Conservation (phyloP, 2,797 vertebrate genomes). For the Sebastes hubbsi region DNA sequence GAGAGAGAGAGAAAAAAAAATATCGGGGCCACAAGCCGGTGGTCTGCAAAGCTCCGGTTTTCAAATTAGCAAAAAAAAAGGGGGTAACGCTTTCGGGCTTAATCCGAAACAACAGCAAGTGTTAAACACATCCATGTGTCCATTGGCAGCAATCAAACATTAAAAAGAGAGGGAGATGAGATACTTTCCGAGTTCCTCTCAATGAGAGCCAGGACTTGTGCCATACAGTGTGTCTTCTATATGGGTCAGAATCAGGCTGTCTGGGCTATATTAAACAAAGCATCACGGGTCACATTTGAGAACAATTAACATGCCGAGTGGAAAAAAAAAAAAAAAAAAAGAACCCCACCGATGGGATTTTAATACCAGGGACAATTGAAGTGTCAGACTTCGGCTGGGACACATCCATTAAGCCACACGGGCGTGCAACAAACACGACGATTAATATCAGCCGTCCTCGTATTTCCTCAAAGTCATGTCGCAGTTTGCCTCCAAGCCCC, state of each 20-base stretch:
- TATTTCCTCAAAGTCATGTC: constrained; percentile 53
- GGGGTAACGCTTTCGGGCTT: constrained; percentile 53
- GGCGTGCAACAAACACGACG: constrained; percentile 68
- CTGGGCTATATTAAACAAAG: constrained; percentile 58
- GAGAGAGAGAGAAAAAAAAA: background rate
- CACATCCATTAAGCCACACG: constrained; percentile 68
- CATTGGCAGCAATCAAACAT: constrained; percentile 59
- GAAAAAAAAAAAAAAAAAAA: constrained; percentile 27
- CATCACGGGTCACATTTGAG: constrained; percentile 74
- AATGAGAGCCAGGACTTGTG: constrained; percentile 53
- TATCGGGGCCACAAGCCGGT: constrained; percentile 34
- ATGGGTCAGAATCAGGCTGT: constrained; percentile 46
- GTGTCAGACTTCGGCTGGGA: constrained; percentile 66
- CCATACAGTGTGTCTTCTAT: constrained; percentile 38
- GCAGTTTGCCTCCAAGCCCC: constrained; percentile 45
- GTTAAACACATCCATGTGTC: constrained; percentile 74
- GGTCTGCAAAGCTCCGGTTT: constrained; percentile 55
- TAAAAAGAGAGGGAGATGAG: constrained; percentile 40
- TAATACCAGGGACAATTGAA: constrained; percentile 76
- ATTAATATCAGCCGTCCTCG: constrained; percentile 62
- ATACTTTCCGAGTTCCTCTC: constrained; percentile 61
- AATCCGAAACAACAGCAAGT: constrained; percentile 73
- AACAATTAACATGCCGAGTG: constrained; percentile 71
- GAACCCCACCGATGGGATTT: constrained; percentile 66
- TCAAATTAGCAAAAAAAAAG: constrained; percentile 61